These are phyloP conservation scores for Osmerus eperlanus DNA, from an alignment of 2,113 vertebrate species.

Conservation along the genomic window DNA sequence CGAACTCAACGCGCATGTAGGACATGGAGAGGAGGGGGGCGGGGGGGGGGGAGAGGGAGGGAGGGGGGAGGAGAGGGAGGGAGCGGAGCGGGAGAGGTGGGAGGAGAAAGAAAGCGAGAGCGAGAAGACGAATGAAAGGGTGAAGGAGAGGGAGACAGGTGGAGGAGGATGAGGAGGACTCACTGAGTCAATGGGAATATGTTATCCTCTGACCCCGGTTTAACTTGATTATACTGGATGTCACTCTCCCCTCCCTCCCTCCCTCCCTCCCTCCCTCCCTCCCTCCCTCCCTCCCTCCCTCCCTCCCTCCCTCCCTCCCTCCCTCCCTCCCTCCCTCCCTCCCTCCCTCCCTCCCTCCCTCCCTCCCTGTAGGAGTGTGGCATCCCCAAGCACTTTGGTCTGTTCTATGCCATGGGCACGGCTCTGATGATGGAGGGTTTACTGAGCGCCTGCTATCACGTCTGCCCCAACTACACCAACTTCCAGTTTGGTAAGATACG, in stretches of 20 bases:
- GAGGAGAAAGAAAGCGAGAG: no score
- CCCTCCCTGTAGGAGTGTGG: slow-evolving; percentile 81
- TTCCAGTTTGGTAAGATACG: slow-evolving; percentile 89
- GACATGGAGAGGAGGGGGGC: not conserved
- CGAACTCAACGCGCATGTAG: slow-evolving; percentile 78
- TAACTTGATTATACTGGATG: not conserved
- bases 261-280: no score
- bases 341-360: not conserved
- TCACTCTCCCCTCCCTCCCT: no score
- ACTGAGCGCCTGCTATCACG: slow-evolving; percentile 96
- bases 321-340: not conserved
- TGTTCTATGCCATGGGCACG: slow-evolving; percentile 96
- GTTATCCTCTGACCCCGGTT: not conserved
- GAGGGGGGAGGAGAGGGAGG: no score
- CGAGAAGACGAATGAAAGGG: no score
- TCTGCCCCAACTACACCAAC: slow-evolving; percentile 98
- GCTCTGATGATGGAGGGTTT: slow-evolving; percentile 99
- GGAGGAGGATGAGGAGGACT: no score
- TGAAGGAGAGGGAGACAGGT: no score
- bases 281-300: not conserved
- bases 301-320: not conserved
- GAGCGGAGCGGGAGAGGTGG: no score
- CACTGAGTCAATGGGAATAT: no score
- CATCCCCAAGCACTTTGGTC: slow-evolving; percentile 94
- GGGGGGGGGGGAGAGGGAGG: no score